Evolutionary conservation across 2,888 invertebrate genomes (phyloP).

Genomic region (Nomada ruficornis): DNA sequence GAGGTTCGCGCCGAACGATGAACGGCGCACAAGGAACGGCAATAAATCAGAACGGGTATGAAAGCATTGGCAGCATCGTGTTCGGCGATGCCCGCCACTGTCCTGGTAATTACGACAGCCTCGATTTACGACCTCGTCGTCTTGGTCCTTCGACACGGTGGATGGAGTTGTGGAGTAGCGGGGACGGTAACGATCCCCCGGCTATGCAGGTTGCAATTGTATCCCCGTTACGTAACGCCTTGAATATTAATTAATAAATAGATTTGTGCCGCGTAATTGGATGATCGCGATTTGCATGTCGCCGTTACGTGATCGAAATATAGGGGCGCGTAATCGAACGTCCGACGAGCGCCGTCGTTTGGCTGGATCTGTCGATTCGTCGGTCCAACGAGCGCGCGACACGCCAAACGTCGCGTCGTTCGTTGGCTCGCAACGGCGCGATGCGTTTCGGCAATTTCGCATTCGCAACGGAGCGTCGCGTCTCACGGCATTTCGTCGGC

Average conservation of each 20-base stretch:
- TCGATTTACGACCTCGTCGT: constrained; percentile 61
- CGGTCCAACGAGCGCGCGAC: neutral
- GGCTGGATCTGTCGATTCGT: constrained; percentile 5
- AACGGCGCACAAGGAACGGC: constrained; percentile 39
- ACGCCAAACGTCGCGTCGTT: neutral
- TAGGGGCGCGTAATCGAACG: constrained; percentile 9
- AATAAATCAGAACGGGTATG: constrained; percentile 68
- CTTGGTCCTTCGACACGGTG: constrained; percentile 49
- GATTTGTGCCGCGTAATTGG: constrained; percentile 52
- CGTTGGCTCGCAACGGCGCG: neutral
- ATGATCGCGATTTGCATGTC: constrained; percentile 46
- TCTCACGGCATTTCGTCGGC: neutral
- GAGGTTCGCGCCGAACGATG: constrained; percentile 45
- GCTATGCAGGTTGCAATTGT: constrained; percentile 45
- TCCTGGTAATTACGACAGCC: constrained; percentile 62
- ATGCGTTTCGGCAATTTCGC: neutral
- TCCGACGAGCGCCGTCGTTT: constrained; percentile 1
- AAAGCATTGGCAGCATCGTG: constrained; percentile 58
- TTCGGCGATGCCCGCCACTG: constrained; percentile 48
- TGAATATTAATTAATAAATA: constrained; percentile 60
- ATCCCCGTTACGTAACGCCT: constrained; percentile 50
- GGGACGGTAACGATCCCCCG: constrained; percentile 3
- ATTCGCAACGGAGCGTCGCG: neutral
- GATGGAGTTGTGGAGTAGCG: too few relatives aligned
- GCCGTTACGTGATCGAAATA: constrained; percentile 51